phyloP scores from a whole-genome alignment of 2,113 vertebrate species.

The Melanotaenia duboulayi region DNA sequence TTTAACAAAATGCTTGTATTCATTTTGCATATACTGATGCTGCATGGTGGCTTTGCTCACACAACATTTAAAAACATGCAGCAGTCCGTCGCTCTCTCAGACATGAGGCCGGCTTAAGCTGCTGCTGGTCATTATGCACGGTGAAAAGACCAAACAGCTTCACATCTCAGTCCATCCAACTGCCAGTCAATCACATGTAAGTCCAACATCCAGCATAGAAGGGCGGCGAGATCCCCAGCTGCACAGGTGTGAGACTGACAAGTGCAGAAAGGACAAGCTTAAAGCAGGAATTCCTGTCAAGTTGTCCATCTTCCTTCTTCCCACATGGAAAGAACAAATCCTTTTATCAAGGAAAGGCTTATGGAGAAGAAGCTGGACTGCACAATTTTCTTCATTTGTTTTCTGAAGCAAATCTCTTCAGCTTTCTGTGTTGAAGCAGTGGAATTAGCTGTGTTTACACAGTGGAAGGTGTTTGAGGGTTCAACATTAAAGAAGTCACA shows the following conservation, averaged over 20 bases:
- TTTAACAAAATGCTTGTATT: too few relatives aligned
- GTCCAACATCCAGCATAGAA: not conserved
- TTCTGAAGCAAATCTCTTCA: too few relatives aligned
- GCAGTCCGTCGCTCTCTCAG: not conserved
- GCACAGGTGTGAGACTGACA: not conserved
- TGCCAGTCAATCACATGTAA: not conserved
- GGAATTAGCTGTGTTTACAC: not conserved
- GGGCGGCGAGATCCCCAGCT: constrained; percentile 1
- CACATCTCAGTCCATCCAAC: constrained; percentile 8
- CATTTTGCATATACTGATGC: too few relatives aligned
- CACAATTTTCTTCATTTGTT: not conserved
- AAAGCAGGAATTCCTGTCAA: not conserved
- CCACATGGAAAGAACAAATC: not conserved
- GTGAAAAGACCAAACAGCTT: not conserved
- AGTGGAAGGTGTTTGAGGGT: too few relatives aligned
- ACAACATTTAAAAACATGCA: not conserved
- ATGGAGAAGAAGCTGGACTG: not conserved
- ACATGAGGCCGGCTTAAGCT: not conserved
- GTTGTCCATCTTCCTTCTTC: not conserved
- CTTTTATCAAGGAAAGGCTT: not conserved
- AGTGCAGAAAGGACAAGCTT: not conserved
- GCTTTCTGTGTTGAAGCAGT: not conserved
- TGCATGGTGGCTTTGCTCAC: too few relatives aligned
- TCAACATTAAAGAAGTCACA: too few relatives aligned
- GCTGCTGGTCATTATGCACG: constrained; percentile 10